Percentiles rank a stretch among this genome's conserved stretches.
Evolutionary conservation across 2,888 invertebrate species (phyloP).

Genomic region (Cremastinae sp.): DNA sequence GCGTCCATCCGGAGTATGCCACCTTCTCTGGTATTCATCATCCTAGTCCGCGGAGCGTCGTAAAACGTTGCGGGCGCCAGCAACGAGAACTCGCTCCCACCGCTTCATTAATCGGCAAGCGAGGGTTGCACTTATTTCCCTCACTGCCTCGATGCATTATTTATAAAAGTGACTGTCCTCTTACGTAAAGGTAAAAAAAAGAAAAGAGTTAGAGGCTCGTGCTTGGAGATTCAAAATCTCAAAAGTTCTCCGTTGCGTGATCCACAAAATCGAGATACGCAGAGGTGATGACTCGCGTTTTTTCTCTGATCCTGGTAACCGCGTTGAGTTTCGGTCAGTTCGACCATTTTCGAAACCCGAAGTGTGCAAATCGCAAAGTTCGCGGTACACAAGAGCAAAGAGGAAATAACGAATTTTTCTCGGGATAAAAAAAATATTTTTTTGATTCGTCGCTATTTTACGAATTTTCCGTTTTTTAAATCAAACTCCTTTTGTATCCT

Average conservation of each 20-base stretch:
- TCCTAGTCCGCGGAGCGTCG: slow-evolving; percentile 38
- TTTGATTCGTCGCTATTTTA: no score
- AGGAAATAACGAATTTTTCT: no score
- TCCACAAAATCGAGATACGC: neutral
- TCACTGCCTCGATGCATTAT: neutral
- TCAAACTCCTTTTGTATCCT: no score
- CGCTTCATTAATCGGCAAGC: slow-evolving; percentile 14
- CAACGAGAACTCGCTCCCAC: slow-evolving; percentile 17
- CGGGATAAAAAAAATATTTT: no score
- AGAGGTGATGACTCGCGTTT: slow-evolving; percentile 3
- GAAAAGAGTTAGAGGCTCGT: neutral
- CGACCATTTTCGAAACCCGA: no score
- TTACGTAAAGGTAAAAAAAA: neutral
- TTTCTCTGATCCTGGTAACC: slow-evolving; percentile 36
- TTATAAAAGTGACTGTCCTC: no score
- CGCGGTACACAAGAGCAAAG: no score
- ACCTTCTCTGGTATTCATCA: slow-evolving; percentile 33
- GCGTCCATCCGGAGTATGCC: slow-evolving; percentile 18
- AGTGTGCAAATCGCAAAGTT: no score
- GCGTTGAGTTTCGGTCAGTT: no score
- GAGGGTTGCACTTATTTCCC: slow-evolving; percentile 35
- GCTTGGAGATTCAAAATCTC: no score
- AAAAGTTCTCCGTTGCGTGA: neutral
- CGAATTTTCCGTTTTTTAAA: no score
- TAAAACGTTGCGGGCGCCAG: slow-evolving; percentile 37